Evolutionary conservation across 2,888 invertebrate genomes (phyloP).

Genomic region (Baccha elongata): DNA sequence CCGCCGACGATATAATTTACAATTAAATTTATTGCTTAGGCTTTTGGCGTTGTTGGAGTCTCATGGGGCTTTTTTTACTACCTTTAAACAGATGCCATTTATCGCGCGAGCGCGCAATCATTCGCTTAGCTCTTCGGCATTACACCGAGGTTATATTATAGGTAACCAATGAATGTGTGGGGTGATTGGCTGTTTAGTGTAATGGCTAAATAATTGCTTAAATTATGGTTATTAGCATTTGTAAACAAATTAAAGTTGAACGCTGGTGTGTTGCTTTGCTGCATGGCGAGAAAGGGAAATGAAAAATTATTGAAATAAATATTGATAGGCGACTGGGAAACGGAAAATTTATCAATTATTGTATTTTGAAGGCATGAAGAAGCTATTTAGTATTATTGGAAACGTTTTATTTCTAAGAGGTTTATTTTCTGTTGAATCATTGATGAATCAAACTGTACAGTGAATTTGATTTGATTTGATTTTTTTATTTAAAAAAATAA

Average conservation of each 20-base stretch:
- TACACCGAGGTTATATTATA: conserved; percentile 5
- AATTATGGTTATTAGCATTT: conserved; percentile 73
- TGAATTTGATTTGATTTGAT: no score
- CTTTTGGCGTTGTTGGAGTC: conserved; percentile 28
- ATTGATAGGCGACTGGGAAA: conserved; percentile 19
- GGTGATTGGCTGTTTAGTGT: conserved; percentile 68
- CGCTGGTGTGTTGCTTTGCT: conserved; percentile 11
- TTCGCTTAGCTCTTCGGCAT: conserved; percentile 20
- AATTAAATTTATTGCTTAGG: conserved; percentile 66
- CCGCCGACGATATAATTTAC: conserved; percentile 65
- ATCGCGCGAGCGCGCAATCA: conserved; percentile 36
- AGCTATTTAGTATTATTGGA: conserved; percentile 5
- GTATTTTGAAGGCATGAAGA: conserved; percentile 30
- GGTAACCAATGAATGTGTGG: conserved; percentile 57
- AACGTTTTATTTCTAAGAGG: conserved; percentile 8
- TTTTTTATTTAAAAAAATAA: conserved; percentile 41
- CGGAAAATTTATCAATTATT: conserved; percentile 45
- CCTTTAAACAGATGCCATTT: conserved; percentile 55
- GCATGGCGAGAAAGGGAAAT: conserved; percentile 10
- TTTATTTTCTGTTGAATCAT: conserved; percentile 6
- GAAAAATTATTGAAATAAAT: conserved; percentile 12
- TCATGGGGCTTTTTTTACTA: conserved; percentile 55
- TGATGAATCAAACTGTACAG: conserved; percentile 25
- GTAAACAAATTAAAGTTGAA: conserved; percentile 67
- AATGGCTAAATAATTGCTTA: conserved; percentile 73